Base-by-base conservation (phyloP, 2,797 vertebrate genomes). In the Taenioides sp. region DNA sequence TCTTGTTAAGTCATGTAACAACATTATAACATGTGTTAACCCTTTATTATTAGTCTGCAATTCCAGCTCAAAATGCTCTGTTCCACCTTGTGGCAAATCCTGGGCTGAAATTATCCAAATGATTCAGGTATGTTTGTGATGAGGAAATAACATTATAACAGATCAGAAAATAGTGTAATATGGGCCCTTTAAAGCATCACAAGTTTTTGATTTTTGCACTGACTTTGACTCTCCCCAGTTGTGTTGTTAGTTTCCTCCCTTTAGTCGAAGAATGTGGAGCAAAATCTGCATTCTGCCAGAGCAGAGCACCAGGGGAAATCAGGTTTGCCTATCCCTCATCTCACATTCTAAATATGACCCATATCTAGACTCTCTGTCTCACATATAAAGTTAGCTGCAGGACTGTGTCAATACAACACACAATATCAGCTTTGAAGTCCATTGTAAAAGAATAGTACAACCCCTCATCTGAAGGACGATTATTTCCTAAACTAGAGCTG, bases 281-380 rank as follows among this genome's bases (percentile, higher is more conserved):
- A 58, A 68, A 68, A 68, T 58, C 54, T 68, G 67, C 67, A 57
- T 68, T 68, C 54, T 68, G 31, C 40, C 31, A 10, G 67, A 58
- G 34, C 14, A 23, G 55, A 9, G 31, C 11, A 43, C 14, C 54
- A 20, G 34, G 67, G 67, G 54, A 68, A 68, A 68, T 68, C 55
- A 68, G 12, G 54, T 43, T 43, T 40, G n/a, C n/a, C 54, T 58
- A 58, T 58, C 43, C 67, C 54, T 52, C 49, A 23, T 68, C 28
- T 37, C 52, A 22, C 27, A 31, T 57, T 57, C 52, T 12, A 57
- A 68, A 43, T 25, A n/a, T 27, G 18, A 14, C 7, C 14, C 2
- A 31, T 31, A 66, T 66, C 55, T 27, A 12, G 34, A 14, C 25
- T 58, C 54, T 58, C 31, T 27, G 43, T 43, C 20, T n/a, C 9